Base-by-base conservation (phyloP, 2,113 vertebrate species). In the Sula dactylatra region DNA sequence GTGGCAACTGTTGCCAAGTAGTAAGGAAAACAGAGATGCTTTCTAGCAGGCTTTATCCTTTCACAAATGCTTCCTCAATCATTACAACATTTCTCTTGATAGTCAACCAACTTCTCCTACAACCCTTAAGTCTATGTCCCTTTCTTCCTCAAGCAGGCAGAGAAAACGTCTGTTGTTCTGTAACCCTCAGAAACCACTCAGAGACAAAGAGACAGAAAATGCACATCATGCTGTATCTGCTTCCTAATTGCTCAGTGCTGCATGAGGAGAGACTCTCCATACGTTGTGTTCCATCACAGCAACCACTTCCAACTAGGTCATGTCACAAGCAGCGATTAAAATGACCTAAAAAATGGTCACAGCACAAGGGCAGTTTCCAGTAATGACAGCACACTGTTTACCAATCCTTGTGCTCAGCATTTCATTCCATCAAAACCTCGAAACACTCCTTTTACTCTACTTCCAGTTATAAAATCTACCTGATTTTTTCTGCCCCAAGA, bases 271-370 rank as follows among this genome's bases (percentile, higher is more conserved):
- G 29, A 67, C 42, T 79, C 61, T 76, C 70, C 88, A 90, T 10
- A 56, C 29, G 2, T 92, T 82, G 69, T 79, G 44, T 31, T 87
- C 88, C 0, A 0, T 24, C 83, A 64, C 49, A 92, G 79, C 85
- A 88, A 71, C 69, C 27, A 73, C 40, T 80, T 90, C 79, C 86
- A 95, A 74, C 67, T 74, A 69, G 88, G 95, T 94, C 86, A 93
- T 5, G 5, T 73, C 82, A 86, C 58, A 92, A 83, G 25, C 83
- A 86, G 71, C 1, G 10, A 94, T 58, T 88, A 58, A 93, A 96
- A 55, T n/a, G 83, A 67, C 80, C 91, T 45, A 81, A 94, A 73
- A 93, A 88, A 38, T 32, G 54, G 34, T 5, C 1, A 0, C 70
- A 40, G 67, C 77, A 96, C 47, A 74, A 82, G 55, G 76, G 54